Base-by-base conservation (phyloP, 1,140 invertebrate genomes). In the Ditylenchus dipsaci region DNA sequence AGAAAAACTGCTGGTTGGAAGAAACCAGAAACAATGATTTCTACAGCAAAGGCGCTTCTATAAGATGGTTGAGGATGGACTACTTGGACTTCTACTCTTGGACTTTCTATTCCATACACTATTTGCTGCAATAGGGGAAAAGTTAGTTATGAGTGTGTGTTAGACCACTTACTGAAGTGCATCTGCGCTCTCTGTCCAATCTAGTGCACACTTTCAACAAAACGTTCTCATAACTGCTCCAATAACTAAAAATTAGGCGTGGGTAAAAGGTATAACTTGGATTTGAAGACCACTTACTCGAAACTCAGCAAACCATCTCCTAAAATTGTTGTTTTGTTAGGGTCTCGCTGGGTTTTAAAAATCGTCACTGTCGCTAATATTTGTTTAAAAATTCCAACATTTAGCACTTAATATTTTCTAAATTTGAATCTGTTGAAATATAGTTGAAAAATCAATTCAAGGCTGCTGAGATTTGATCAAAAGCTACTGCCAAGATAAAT, bases 161-260 rank as follows among this genome's bases (percentile, higher is more conserved):
- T 5, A 43, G 19, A 45, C 11, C 11, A 11, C 27, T 9, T 11
- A 71, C 69, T 8, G 73, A 23, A 21, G 73, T 74, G 67, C 72
- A 74, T 19, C 60, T 19, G 1, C 73, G 69, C 15, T 71, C 66
- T 23, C 70, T 27, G 13, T 27, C 53, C 9, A 59, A 65, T 0
- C 73, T n/a, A 7, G 72, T 74, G 59, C 72, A 74, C 29, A 74
- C 73, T 63, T 74, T 68, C 0, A 74, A 42, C 1, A 47, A 29
- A 13, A 74, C 38, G 7, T 71, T 58, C 0, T 63, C 56, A 30
- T 45, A 65, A 57, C 59, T 72, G 0, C 56, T 43, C 72, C 72
- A 74, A 30, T 74, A 74, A 61, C 69, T 71, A 68, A 49, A 70
- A 73, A 17, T 58, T n/a, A 1, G 17, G 13, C 0, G 42, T 0